Percentiles rank a stretch among this genome's conserved stretches.
phyloP scores from a whole-genome alignment of 2,888 invertebrate genomes.

The Pammene fasciana region DNA sequence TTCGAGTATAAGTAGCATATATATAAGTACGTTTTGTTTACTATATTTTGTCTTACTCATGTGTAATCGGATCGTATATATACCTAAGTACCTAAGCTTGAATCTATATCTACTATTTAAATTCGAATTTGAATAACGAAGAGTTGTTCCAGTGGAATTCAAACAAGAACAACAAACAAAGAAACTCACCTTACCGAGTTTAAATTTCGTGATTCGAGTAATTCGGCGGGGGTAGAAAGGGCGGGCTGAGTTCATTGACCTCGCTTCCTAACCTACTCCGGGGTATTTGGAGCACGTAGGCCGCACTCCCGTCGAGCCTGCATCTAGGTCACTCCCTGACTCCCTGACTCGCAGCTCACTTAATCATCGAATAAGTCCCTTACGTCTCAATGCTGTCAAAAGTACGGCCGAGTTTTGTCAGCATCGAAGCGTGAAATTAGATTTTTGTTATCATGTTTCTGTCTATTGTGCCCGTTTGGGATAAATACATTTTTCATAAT shows the following conservation, averaged over 20 bases:
- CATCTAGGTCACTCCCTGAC: constrained; percentile 69
- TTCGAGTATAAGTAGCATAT: too few relatives aligned
- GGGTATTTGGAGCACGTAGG: constrained; percentile 78
- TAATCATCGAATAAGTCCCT: constrained; percentile 66
- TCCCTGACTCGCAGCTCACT: constrained; percentile 56
- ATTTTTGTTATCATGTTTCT: constrained; percentile 23
- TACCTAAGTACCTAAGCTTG: neutral
- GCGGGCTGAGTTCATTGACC: constrained; percentile 71
- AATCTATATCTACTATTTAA: neutral
- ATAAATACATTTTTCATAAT: constrained; percentile 20
- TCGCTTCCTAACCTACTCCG: constrained; percentile 79
- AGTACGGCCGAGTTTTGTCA: constrained; percentile 30
- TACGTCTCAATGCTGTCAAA: constrained; percentile 35
- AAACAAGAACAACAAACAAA: constrained; percentile 26
- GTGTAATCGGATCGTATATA: too few relatives aligned
- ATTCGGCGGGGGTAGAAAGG: constrained; percentile 60
- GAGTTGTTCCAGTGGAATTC: neutral
- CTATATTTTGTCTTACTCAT: too few relatives aligned
- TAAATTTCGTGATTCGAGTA: constrained; percentile 50
- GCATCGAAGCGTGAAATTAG: constrained; percentile 29
- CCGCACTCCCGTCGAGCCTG: constrained; percentile 69
- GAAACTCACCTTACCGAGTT: constrained; percentile 32
- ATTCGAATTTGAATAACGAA: neutral
- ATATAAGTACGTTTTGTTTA: too few relatives aligned
- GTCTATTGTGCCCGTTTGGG: constrained; percentile 28